Evolutionary conservation across 2,797 vertebrate genomes (phyloP).

Genomic region (Cuniculus paca): DNA sequence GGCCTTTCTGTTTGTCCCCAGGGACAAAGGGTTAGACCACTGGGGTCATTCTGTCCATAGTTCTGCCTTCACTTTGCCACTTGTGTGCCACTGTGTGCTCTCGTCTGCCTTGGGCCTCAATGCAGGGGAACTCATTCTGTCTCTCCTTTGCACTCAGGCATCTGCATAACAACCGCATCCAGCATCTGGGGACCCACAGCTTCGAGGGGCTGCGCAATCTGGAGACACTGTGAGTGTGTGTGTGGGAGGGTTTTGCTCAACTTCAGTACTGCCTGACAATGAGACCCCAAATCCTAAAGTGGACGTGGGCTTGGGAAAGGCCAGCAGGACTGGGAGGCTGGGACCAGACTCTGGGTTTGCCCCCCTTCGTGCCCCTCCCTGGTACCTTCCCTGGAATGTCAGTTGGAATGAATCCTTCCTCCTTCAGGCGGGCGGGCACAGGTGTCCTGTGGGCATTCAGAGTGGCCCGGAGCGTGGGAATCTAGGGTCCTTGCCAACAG

Average conservation of each 20-base stretch:
- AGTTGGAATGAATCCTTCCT: neutral
- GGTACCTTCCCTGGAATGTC: neutral
- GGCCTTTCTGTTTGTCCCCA: neutral
- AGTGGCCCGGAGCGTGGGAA: neutral
- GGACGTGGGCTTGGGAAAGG: neutral
- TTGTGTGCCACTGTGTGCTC: accelerated
- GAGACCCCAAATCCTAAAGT: neutral
- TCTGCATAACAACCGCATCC: constrained; percentile 98
- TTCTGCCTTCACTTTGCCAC: neutral
- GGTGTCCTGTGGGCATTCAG: neutral
- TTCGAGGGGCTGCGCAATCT: constrained; percentile 96
- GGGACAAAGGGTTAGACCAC: neutral
- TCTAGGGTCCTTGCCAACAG: neutral
- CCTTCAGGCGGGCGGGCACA: neutral
- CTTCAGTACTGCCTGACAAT: neutral
- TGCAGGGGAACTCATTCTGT: neutral
- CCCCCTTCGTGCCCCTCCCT: neutral
- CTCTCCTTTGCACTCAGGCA: constrained; percentile 90
- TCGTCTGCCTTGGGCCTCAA: accelerated
- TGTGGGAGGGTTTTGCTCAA: neutral
- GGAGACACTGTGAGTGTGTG: constrained; percentile 98
- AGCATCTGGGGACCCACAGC: constrained; percentile 93
- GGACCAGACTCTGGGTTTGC: neutral
- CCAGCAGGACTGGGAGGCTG: neutral
- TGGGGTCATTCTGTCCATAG: neutral